These are phyloP conservation scores for Astyanax mexicanus DNA, from an alignment of 2,797 vertebrate species.

Conservation along the genomic window DNA sequence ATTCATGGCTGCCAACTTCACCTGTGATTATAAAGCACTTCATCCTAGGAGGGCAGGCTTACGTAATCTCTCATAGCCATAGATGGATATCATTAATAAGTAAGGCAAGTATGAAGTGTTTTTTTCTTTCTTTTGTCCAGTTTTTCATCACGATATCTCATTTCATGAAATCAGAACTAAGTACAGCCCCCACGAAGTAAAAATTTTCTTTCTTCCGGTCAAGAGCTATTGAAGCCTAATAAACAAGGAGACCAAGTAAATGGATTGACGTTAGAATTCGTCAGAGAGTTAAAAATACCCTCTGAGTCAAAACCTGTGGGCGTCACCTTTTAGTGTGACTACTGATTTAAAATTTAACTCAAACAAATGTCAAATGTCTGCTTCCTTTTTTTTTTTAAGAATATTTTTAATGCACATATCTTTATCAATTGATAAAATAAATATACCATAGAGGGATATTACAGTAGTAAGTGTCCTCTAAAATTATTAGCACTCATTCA, in stretches of 20 bases:
- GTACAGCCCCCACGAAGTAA: too few species aligned
- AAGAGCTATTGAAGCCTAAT: neutral
- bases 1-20: conserved; percentile 54
- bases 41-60: conserved; percentile 27
- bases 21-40: conserved; percentile 45
- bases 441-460: too few species aligned
- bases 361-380: too few species aligned
- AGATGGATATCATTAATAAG: conserved; percentile 33
- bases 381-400: too few species aligned
- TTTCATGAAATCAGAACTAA: neutral
- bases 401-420: too few species aligned
- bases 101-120: neutral
- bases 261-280: neutral
- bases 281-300: neutral
- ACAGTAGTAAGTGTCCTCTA: too few species aligned
- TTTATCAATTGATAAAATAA: too few species aligned
- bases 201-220: neutral
- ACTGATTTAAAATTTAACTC: too few species aligned
- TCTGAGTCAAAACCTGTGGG: too few species aligned
- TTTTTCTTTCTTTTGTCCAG: neutral
- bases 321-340: too few species aligned
- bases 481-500: too few species aligned
- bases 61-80: conserved; percentile 29
- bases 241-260: neutral
- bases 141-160: neutral